phyloP scores from a whole-genome alignment of 2,888 invertebrate species.

The Polylopha cassiicola region DNA sequence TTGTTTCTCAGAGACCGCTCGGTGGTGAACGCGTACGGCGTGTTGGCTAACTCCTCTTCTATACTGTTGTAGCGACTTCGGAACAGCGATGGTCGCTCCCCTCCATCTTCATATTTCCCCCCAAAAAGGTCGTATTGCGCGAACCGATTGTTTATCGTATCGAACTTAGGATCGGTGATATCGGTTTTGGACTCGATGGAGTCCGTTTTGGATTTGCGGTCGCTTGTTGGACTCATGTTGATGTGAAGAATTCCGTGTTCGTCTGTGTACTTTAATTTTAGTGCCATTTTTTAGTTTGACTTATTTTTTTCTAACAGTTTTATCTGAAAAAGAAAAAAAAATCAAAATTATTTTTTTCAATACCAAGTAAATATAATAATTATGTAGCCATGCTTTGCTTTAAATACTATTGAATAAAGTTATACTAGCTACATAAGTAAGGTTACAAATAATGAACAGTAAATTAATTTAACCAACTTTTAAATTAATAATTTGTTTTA shows the following conservation, averaged over 20 bases:
- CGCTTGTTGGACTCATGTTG: slow-evolving; percentile 60
- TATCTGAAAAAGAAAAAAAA: slow-evolving; percentile 28
- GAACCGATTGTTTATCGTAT: slow-evolving; percentile 66
- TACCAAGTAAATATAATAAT: neutral
- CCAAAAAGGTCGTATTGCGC: slow-evolving; percentile 67
- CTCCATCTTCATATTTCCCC: slow-evolving; percentile 54
- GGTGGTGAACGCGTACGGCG: slow-evolving; percentile 70
- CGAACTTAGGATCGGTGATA: slow-evolving; percentile 56
- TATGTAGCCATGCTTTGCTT: too few species aligned
- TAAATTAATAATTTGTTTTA: too few species aligned
- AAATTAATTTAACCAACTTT: too few species aligned
- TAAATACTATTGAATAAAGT: too few species aligned
- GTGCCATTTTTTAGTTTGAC: slow-evolving; percentile 48
- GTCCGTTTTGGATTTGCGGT: slow-evolving; percentile 30
- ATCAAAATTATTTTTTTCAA: neutral
- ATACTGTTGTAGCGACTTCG: slow-evolving; percentile 71
- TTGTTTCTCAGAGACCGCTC: slow-evolving; percentile 44
- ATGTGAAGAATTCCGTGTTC: slow-evolving; percentile 69
- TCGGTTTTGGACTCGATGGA: slow-evolving; percentile 31
- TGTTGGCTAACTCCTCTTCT: slow-evolving; percentile 70
- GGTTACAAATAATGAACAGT: too few species aligned
- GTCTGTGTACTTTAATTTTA: slow-evolving; percentile 68
- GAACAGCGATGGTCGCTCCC: slow-evolving; percentile 58
- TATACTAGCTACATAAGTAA: too few species aligned
- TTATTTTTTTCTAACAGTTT: slow-evolving; percentile 16